Conservation (phyloP, 2,797 vertebrate genomes). For the Epinephelus awoara region DNA sequence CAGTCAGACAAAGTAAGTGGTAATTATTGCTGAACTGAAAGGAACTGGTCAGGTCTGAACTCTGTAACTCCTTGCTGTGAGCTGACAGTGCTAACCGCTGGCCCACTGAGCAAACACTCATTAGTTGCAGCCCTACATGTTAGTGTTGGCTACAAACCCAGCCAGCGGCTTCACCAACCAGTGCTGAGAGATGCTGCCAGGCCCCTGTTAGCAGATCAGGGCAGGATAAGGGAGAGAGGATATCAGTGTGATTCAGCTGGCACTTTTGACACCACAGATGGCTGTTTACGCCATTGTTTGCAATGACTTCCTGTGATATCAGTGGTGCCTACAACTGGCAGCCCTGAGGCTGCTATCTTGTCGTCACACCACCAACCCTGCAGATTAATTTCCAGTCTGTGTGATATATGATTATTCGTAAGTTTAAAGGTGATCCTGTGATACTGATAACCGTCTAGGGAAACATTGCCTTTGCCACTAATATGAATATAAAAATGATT, state of each 20-base stretch:
- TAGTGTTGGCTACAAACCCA: conserved; percentile 9
- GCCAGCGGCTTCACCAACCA: not conserved
- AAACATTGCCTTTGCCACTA: not conserved
- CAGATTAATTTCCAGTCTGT: conserved; percentile 20
- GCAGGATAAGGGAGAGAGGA: conserved; percentile 36
- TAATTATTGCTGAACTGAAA: not conserved
- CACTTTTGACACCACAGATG: conserved; percentile 70
- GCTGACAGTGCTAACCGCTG: conserved; percentile 3
- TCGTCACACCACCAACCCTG: conserved; percentile 28
- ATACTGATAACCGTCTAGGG: not conserved
- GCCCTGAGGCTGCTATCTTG: conserved; percentile 26
- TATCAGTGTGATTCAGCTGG: conserved; percentile 64
- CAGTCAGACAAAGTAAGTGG: not conserved
- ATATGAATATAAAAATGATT: too few species aligned
- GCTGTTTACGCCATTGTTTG: conserved; percentile 67
- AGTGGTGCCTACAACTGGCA: conserved; percentile 48
- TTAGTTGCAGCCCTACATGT: not conserved
- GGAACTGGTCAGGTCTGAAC: not conserved
- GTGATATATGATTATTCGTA: not conserved
- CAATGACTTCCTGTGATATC: conserved; percentile 56
- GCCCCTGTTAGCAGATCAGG: conserved; percentile 42
- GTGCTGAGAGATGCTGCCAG: conserved; percentile 17
- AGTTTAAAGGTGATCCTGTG: not conserved
- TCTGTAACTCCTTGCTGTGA: not conserved
- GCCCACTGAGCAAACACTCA: conserved; percentile 12